Base-by-base conservation (phyloP, 2,113 vertebrate genomes). In the Corythoichthys intestinalis region DNA sequence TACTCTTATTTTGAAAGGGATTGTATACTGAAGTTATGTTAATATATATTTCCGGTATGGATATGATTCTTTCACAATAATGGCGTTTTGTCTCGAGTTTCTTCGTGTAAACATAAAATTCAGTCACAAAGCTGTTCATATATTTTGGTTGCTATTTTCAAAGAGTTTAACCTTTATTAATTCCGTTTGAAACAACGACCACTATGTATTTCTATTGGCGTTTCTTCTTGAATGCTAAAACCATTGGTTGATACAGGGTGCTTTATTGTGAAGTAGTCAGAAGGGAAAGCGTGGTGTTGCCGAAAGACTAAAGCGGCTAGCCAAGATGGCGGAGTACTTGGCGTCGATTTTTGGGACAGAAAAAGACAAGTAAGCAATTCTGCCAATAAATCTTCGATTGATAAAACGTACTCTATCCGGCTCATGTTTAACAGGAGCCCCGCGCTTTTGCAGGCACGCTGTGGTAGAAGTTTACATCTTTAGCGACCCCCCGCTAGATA, bases 341-440 rank as follows among this genome's bases (percentile, higher is more conserved):
- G 96, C 95, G 71, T 97, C 96, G 93, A 97, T 97, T 90, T 97
- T 97, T 92, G 94, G 95, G 67, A 97, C 96, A 83, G 96, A 97
- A 75, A 97, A 97, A 89, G 96, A 97, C 91, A 97, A 97, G 95
- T 97, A 89, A 94, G 95, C 94, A 66, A 0, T 64, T 35, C 15
- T 35, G 3, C 50, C 0, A 6, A 2, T 61, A 5, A 0, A 20
- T 10, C 8, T 6, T 39, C 2, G 10, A 62, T 9, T 56, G 17
- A 1, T 44, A 0, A 13, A 3, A 7, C 0, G 4, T 8, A 15
- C 4, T 13, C 0, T 20, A 1, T 1, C 12, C 2, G 6, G 20
- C 20, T 28, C 20, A 28, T 14, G 41, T 44, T 47, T 14, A 4
- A 47, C 11, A 7, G 11, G 1, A 1, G 20, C 20, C 10, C 37